phyloP scores from a whole-genome alignment of 2,888 invertebrate genomes.

The Mimumesa dahlbomi region DNA sequence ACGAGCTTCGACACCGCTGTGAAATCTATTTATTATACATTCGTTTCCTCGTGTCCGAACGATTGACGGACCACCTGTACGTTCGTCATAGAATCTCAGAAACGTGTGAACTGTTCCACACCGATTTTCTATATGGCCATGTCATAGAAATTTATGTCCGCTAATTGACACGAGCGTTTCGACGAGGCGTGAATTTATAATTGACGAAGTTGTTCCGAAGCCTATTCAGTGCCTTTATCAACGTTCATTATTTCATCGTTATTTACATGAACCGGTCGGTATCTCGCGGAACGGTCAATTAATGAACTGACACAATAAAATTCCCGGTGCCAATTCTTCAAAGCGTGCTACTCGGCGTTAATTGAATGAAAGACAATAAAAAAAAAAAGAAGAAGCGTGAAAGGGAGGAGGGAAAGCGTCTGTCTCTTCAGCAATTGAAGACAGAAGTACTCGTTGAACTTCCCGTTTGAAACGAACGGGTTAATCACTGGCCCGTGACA shows the following conservation, averaged over 20 bases:
- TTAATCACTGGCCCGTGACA: constrained; percentile 62
- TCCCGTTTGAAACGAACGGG: constrained; percentile 43
- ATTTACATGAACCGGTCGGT: not conserved
- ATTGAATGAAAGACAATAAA: constrained; percentile 10
- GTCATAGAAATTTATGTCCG: not conserved
- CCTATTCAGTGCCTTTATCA: no score
- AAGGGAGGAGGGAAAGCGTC: constrained; percentile 1
- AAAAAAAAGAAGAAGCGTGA: not conserved
- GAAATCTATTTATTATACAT: constrained; percentile 7
- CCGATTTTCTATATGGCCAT: no score
- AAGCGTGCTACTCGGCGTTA: constrained; percentile 3
- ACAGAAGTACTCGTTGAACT: constrained; percentile 38
- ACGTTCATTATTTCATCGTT: no score
- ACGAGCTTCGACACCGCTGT: constrained; percentile 1
- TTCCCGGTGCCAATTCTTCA: not conserved
- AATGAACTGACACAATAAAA: constrained; percentile 30
- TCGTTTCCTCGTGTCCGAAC: not conserved
- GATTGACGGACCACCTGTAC: not conserved
- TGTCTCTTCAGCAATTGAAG: constrained; percentile 24
- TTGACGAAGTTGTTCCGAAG: no score
- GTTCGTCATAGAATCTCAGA: no score
- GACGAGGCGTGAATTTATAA: no score
- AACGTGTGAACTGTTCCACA: no score
- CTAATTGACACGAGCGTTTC: no score
- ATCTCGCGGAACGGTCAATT: constrained; percentile 1